phyloP scores from a whole-genome alignment of 1,140 invertebrate genomes.

The Pinna nobilis region DNA sequence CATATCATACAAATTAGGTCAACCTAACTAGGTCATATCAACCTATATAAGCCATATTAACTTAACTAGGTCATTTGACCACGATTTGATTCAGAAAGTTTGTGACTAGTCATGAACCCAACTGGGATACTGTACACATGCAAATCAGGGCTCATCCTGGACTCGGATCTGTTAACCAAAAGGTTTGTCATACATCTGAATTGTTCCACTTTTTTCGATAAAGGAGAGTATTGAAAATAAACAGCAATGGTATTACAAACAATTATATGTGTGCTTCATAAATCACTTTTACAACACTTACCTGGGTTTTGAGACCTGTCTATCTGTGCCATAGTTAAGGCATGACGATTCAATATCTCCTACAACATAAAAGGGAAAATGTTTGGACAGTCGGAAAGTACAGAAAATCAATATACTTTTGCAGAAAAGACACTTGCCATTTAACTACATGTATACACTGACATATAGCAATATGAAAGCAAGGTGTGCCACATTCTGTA shows the following conservation, averaged over 20 bases:
- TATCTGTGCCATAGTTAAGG: conserved; percentile 82
- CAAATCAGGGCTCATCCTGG: no score
- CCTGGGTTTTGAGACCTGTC: conserved; percentile 81
- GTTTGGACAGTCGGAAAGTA: neutral
- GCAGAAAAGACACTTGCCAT: neutral
- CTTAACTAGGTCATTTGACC: no score
- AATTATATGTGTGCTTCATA: neutral
- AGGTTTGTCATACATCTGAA: neutral
- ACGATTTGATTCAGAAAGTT: no score
- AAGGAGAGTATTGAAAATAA: neutral
- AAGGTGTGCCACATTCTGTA: conserved; percentile 78
- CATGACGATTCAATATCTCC: conserved; percentile 86
- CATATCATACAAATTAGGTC: neutral
- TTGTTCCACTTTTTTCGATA: neutral
- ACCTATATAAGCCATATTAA: no score
- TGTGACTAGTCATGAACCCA: no score
- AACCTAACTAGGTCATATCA: no score
- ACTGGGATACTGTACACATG: no score
- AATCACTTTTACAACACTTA: no score
- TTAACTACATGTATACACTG: conserved; percentile 67
- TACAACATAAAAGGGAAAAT: conserved; percentile 53
- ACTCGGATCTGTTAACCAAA: no score
- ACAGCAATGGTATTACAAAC: neutral
- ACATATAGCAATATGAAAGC: conserved; percentile 81
- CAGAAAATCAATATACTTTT: neutral